Evolutionary conservation across 2,797 vertebrate genomes (phyloP), one percentile per base, ranked within the genome.

Genomic region (Danio jaintianensis): DNA sequence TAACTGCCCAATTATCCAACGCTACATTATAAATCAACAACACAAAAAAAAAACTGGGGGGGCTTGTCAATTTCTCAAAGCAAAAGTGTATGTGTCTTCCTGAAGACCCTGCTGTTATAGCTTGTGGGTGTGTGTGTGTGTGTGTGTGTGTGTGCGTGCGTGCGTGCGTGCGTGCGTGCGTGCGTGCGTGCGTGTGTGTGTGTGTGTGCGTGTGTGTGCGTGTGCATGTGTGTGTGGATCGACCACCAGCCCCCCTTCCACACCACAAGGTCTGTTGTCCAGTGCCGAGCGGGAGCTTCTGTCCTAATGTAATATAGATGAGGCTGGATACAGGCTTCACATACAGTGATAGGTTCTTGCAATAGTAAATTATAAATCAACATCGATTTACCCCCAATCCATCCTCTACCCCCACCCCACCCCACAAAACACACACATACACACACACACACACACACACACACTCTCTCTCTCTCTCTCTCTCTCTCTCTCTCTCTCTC

Each of bases 281-380:
- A 84, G 86, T 86, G 82, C 88, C 89, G 88, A 87, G 87, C 76
- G 81, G 88, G 87, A 90, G 87, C 90, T 89, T 88, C 89, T 88
- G 88, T 89, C 90, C 95, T 96, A 96, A 97, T 98, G 96, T 96
- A 98, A 97, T 97, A 97, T 98, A 97, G 96, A 98, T 98, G 96
- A 98, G 95, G 85, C 89, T 92, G 94, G 95, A 97, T 96, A 94
- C 94, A 96, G 94, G 94, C 92, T 93, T 94, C 94, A 96, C 94
- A 97, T 96, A 96, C 97, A 97, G 95, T 96, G 96, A 97, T 96
- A 95, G 95, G 95, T 95, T 96, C 95, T 95, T 95, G 94, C 94
- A 93, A 96, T 96, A 95, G 95, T 97, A 97, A 98, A 98, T 98
- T 98, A 98, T 96, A 96, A 97, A 98, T 97, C 93, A 94, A 92